Base-by-base conservation (phyloP, 2,888 invertebrate genomes). In the Chloromyia formosa region DNA sequence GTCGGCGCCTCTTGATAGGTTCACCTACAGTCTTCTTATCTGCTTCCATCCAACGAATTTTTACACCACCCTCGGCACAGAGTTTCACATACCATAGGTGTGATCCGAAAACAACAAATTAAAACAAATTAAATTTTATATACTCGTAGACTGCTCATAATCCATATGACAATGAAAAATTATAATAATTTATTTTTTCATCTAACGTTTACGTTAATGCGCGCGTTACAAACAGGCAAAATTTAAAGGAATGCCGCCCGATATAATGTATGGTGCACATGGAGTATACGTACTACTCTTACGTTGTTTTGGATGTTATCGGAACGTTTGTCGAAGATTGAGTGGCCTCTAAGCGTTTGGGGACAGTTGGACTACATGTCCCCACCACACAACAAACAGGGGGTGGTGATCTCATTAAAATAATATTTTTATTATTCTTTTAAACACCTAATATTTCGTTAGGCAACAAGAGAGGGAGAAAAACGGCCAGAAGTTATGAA, bases 351-450 rank as follows among this genome's bases (percentile, higher is more conserved):
- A 49, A 49, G 49, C 12, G 16, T 10, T 49, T 2, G 49, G 12
- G 3, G 3, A 3, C 49, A 49, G 3, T 49, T 7, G 12, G 16
- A 49, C 5, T 49, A 2, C 49, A n/a, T 12, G 3, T n/a, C 49
- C 49, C 2, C 27, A 4, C 27, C 27, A 7, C 7, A 35, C 27
- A 35, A 49, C 49, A 49, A 49, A 49, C 27, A 35, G 27, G 27
- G 27, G 27, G 27, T 35, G 49, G 49, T 49, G 49, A 49, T 49
- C 49, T 49, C 49, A 49, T 49, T 49, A 49, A 49, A 49, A 49
- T 49, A 49, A 49, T 7, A 49, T 49, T 49, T 49, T 49, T 49
- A 49, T 49, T 49, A 49, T 49, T 49, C 49, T 49, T 12, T 12
- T 49, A 35, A 35, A 35, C 27, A 35, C 27, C 27, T 35, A 35